Evolutionary conservation across 2,797 vertebrate genomes (phyloP).

Genomic region (Syndactyla subalaris): DNA sequence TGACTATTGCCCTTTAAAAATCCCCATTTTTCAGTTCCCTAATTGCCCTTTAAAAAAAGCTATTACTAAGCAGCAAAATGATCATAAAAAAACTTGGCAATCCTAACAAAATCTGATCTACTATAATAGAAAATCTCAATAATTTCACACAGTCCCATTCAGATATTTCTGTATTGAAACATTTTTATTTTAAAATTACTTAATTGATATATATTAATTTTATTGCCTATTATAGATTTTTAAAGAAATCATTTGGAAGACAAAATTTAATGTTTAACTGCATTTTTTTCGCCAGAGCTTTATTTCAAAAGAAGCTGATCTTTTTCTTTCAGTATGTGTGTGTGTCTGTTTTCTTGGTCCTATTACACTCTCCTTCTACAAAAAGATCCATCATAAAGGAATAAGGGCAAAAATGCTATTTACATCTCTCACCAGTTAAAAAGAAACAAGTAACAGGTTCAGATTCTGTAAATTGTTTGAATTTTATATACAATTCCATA

Average conservation of each 20-base stretch:
- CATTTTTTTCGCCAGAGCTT: not conserved
- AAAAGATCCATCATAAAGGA: not conserved
- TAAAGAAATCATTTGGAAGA: not conserved
- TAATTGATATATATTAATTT: not conserved
- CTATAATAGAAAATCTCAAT: not conserved
- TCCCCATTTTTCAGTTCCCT: not conserved
- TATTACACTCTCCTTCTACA: not conserved
- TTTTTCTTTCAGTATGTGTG: not conserved
- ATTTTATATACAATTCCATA: not conserved
- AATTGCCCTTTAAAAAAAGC: constrained; percentile 5
- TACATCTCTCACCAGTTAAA: not conserved
- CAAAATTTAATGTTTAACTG: not conserved
- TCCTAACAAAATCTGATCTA: constrained; percentile 1
- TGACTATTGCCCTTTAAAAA: constrained; percentile 35
- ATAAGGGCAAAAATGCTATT: not conserved
- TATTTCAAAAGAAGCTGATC: not conserved
- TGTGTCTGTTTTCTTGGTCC: accelerated
- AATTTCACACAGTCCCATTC: not conserved
- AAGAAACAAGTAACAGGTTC: not conserved
- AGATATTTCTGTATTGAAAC: not conserved
- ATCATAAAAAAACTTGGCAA: not conserved
- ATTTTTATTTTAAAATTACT: not conserved
- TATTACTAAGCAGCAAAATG: constrained; percentile 4
- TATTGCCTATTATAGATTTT: not conserved
- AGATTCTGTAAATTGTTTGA: not conserved